Base-by-base conservation (phyloP, 2,797 vertebrate species). In the Rhynchonycteris naso region DNA sequence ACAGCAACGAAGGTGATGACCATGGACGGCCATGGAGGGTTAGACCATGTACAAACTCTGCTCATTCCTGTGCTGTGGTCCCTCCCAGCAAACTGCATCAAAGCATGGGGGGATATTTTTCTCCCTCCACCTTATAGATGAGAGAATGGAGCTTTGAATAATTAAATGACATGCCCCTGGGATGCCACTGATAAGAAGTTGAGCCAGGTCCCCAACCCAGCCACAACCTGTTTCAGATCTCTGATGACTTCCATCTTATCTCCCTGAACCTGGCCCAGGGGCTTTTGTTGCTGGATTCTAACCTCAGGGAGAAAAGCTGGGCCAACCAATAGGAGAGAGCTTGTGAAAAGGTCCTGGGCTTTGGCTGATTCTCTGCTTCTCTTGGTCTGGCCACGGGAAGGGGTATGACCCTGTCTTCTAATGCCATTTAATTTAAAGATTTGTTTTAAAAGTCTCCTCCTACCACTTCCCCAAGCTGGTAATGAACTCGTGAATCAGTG, bases 321-420 rank as follows among this genome's bases (percentile, higher is more conserved):
- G 78, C 24, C 0, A 0, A 3, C 14, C 1, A 8, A 0, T 1
- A 0, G 24, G 59, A 30, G 4, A 4, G 59, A 13, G 9, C 12
- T 30, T 24, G 6, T 1, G 9, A 65, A 63, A 75, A 58, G 26
- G 28, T 21, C 13, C 47, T 2, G 0, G 0, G 13, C 13, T 12
- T n/a, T 0, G 19, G 26, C 50, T 22, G 11, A 43, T 30, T 66
- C 79, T 80, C 43, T 33, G n/a, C 3, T 7, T 7, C 0, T 14
- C 56, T 81, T 66, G 21, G 4, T 54, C 68, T 50, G 16, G 5
- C 58, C 75, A 21, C 43, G 28, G n/a, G 7, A 12, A 7, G 18
- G 21, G 33, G 16, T 14, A 35, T 68, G 54, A 61, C 33, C 0
- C 50, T 18, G 35, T 68, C 74, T 15, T 72, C 71, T 26, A 12